Conservation (phyloP, 2,888 invertebrate species). For the Microplitis deprimator region DNA sequence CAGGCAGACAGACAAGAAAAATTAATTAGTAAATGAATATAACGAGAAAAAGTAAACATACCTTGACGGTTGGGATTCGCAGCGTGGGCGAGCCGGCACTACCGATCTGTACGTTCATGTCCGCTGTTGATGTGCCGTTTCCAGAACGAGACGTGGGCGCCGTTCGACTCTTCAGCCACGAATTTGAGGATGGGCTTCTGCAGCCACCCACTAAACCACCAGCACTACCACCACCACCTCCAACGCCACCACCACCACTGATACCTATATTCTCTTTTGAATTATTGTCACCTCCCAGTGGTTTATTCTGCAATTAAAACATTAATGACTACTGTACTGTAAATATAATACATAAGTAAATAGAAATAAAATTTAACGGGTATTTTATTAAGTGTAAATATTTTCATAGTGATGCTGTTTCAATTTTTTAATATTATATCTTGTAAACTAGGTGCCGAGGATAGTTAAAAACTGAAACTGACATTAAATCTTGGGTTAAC, state of each 20-base stretch:
- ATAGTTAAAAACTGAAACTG: neutral
- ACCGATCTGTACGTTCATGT: conserved; percentile 74
- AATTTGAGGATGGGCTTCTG: conserved; percentile 64
- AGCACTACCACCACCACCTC: conserved; percentile 41
- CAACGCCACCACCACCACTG: conserved; percentile 50
- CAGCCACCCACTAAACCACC: conserved; percentile 54
- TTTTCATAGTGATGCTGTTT: neutral
- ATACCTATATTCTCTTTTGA: conserved; percentile 57
- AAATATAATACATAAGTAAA: neutral
- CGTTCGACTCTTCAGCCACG: conserved; percentile 67
- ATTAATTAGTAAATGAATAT: neutral
- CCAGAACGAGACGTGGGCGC: conserved; percentile 67
- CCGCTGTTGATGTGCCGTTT: conserved; percentile 67
- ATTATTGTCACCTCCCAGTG: conserved; percentile 57
- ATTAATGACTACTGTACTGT: neutral
- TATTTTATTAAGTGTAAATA: neutral
- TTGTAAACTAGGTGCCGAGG: neutral
- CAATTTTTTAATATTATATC: neutral
- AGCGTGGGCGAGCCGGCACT: conserved; percentile 72
- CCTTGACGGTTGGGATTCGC: conserved; percentile 71
- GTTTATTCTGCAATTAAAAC: conserved; percentile 62
- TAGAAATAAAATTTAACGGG: neutral
- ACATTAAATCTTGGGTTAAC: conserved; percentile 53
- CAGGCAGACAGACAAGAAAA: neutral
- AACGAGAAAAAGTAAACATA: conserved; percentile 44